Evolutionary conservation across 2,797 vertebrate genomes (phyloP).

Genomic region (Serranus cabrilla): DNA sequence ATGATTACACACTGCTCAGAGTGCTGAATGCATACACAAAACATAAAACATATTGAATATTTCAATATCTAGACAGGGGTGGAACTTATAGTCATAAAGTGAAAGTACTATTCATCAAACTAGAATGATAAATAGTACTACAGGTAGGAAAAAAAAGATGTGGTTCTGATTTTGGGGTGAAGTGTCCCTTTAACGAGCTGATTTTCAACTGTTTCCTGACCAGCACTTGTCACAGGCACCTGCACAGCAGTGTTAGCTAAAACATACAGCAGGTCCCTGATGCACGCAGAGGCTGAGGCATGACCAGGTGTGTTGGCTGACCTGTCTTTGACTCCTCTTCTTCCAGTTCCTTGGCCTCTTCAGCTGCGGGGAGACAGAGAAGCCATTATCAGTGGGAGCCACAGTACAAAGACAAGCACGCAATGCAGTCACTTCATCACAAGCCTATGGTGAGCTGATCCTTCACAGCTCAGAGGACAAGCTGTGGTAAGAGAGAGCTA

Average conservation of each 20-base stretch:
- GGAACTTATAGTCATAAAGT: background rate
- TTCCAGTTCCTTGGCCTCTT: conserved; percentile 91
- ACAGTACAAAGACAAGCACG: conserved; percentile 53
- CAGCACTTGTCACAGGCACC: background rate
- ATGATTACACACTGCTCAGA: conserved; percentile 1
- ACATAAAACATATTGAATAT: conserved; percentile 11
- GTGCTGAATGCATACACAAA: conserved; percentile 20
- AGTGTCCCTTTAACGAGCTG: too few species aligned
- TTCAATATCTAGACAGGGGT: background rate
- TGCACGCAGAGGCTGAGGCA: conserved; percentile 33
- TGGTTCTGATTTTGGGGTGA: too few species aligned
- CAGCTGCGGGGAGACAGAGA: conserved; percentile 83
- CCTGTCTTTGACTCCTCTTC: conserved; percentile 92
- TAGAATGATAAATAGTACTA: too few species aligned
- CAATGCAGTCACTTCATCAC: conserved; percentile 72
- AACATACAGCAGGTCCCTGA: conserved; percentile 19
- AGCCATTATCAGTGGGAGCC: conserved; percentile 70
- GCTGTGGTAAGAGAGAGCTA: conserved; percentile 64
- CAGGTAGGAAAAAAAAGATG: too few species aligned
- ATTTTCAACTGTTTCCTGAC: conserved; percentile 15
- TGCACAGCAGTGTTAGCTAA: conserved; percentile 1
- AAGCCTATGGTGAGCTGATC: conserved; percentile 71
- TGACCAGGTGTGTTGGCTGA: conserved; percentile 78
- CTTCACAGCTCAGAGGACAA: conserved; percentile 74
- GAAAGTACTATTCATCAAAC: too few species aligned